phyloP scores from a whole-genome alignment of 2,113 vertebrate species.

The Saguinus imperator region DNA sequence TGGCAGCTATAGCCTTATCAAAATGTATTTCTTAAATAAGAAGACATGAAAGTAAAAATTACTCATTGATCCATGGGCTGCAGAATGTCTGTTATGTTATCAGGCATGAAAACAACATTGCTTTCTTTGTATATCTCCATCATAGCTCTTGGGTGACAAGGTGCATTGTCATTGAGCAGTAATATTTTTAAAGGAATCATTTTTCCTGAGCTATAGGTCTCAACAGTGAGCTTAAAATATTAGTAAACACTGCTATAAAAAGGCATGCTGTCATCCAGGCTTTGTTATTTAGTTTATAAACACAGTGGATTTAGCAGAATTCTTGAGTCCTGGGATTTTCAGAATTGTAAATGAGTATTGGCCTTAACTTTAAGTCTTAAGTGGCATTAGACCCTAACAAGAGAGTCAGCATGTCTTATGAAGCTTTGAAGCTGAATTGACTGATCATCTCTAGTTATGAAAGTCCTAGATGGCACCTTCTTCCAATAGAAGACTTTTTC shows the following conservation, averaged over 20 bases:
- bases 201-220: background rate
- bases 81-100: background rate
- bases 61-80: background rate
- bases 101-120: background rate
- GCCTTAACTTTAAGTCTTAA: background rate
- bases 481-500: background rate
- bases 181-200: background rate
- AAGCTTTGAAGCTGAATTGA: background rate
- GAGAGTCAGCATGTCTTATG: background rate
- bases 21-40: background rate
- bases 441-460: background rate
- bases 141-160: background rate
- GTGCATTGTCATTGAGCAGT: background rate
- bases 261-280: background rate
- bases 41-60: background rate
- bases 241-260: background rate
- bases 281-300: background rate
- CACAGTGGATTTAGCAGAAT: background rate
- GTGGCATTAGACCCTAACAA: background rate
- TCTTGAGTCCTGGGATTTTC: background rate
- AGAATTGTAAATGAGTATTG: background rate
- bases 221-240: background rate
- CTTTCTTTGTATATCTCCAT: background rate
- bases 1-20: background rate
- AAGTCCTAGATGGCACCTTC: background rate